Evolutionary conservation across 2,888 invertebrate genomes (phyloP), one percentile per base, ranked within the genome.

Genomic region (Trachelus iudaicus): DNA sequence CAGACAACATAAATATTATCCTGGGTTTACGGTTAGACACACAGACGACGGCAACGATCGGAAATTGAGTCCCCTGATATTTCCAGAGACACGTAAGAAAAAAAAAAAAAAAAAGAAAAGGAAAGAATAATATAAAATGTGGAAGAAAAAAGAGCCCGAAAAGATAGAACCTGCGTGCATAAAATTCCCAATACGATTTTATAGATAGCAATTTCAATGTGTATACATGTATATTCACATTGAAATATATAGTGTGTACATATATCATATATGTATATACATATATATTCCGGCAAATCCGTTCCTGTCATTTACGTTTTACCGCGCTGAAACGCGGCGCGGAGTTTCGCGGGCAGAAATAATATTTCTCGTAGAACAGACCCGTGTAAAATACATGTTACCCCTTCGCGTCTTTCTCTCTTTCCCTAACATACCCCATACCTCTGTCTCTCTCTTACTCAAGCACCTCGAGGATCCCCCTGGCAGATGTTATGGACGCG

Each of bases 401-500:
- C 73, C 71, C 13, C 75, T 71, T 15, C 13, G 15, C 23, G 9
- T 56, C 56, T 23, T 23, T 56, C 56, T 56, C 56, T 56, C 1
- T 9, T 23, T 23, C 6, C 6, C 23, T 9, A 23, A 23, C 9
- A 9, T 23, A 0, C 23, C 23, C 15, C 0, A 9, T 56, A 56
- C 6, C 9, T 15, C 56, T 9, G 6, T 56, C 56, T 56, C 56
- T 56, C 56, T 56, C 0, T 15, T 0, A 23, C 23, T 0, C 56
- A 56, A 2, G 56, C 23, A 56, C 9, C 56, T 56, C 23, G 56
- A 23, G 40, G 56, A 23, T 56, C 56, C 40, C 56, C 56, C 23
- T 23, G 56, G 56, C 56, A 56, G 56, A 89, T 87, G 89, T 85
- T 81, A 82, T 81, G 83, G 88, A 86, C 86, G 83, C 85, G 84